Evolutionary conservation across 2,888 invertebrate genomes (phyloP).

Genomic region (Quadroppia sp.): DNA sequence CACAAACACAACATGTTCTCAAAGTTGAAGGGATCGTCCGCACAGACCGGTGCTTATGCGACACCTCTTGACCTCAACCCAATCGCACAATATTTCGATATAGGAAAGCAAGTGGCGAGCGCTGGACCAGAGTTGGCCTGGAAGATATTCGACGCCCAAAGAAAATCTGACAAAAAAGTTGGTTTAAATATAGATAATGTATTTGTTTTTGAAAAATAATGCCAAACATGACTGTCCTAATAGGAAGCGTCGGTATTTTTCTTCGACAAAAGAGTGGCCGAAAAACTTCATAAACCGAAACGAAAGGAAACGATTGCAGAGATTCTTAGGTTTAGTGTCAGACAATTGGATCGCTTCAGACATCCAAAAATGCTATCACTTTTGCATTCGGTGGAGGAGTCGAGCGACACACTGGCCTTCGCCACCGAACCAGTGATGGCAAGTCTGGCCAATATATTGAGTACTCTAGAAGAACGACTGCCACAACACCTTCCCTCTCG

Average conservation of each 20-base stretch:
- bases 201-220: not conserved
- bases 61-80: constrained; percentile 59
- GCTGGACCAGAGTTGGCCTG: constrained; percentile 86
- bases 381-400: constrained; percentile 55
- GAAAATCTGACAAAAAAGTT: constrained; percentile 85
- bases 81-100: constrained; percentile 78
- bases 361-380: constrained; percentile 75
- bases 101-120: constrained; percentile 72
- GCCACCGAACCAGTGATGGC: constrained; percentile 87
- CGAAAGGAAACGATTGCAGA: constrained; percentile 88
- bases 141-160: constrained; percentile 82
- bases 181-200: constrained; percentile 51
- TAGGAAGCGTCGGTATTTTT: constrained; percentile 91
- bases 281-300: constrained; percentile 86
- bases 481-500: constrained; percentile 53
- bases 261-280: constrained; percentile 86
- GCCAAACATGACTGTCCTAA: constrained; percentile 49
- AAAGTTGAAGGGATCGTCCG: constrained; percentile 46
- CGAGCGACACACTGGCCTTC: constrained; percentile 77
- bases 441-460: constrained; percentile 81
- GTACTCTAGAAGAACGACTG: constrained; percentile 64
- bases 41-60: constrained; percentile 36
- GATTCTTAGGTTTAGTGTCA: constrained; percentile 71
- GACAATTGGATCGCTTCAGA: constrained; percentile 72
- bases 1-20: constrained; percentile 45